These are phyloP conservation scores for Dryomyza anilis DNA, from an alignment of 2,888 invertebrate species.

Conservation along the genomic window DNA sequence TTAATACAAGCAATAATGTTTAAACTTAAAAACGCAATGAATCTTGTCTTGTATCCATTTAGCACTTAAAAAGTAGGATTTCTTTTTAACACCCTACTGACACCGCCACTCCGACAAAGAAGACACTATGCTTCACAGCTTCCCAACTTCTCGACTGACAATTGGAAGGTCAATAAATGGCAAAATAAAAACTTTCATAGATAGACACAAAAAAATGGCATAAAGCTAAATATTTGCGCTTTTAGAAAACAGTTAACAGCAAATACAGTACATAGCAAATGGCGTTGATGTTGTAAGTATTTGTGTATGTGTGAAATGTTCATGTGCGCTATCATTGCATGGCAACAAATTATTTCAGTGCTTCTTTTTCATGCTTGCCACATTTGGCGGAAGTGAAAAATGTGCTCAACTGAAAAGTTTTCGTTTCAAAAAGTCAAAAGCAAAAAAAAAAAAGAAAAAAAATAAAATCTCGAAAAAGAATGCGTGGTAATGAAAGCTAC, in stretches of 20 bases:
- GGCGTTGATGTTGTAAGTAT: not conserved
- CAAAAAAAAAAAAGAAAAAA: not conserved
- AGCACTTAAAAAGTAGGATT: slow-evolving; percentile 18
- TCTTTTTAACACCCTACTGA: not conserved
- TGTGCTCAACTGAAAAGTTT: not conserved
- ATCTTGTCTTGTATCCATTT: slow-evolving; percentile 24
- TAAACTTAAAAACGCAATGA: slow-evolving; percentile 22
- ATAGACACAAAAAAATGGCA: not conserved
- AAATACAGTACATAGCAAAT: not conserved
- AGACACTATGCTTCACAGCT: not conserved
- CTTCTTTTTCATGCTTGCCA: not conserved
- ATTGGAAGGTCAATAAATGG: slow-evolving; percentile 16
- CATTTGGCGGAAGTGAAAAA: slow-evolving; percentile 7
- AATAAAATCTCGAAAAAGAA: not conserved
- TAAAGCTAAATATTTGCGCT: slow-evolving; percentile 12
- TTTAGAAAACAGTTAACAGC: not conserved
- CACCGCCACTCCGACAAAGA: not conserved
- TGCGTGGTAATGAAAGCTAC: not conserved
- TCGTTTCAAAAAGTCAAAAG: not conserved
- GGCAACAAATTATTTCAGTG: slow-evolving; percentile 5
- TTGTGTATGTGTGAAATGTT: not conserved
- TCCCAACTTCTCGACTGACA: not conserved
- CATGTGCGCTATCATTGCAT: not conserved
- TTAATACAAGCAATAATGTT: slow-evolving; percentile 27
- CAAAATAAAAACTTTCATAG: not conserved